Evolutionary conservation across 2,888 invertebrate species (phyloP).

Genomic region (Linnaemya vulpina): DNA sequence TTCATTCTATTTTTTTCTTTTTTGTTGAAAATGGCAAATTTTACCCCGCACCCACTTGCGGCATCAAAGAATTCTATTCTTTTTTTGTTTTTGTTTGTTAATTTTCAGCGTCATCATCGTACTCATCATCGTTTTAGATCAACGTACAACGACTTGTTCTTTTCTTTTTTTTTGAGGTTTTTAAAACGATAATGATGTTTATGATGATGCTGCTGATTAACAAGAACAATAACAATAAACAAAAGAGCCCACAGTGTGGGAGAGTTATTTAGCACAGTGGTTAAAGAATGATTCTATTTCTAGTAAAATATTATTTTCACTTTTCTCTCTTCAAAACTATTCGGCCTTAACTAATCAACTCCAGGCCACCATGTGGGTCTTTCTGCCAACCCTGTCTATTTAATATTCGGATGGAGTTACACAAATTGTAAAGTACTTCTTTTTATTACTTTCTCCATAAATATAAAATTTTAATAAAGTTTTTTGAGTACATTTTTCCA

Average conservation of each 20-base stretch:
- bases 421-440: no score
- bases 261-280: constrained; percentile 13
- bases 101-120: constrained; percentile 25
- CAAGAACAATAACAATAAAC: constrained; percentile 31
- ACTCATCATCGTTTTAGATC: constrained; percentile 15
- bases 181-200: background rate
- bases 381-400: no score
- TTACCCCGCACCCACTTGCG: constrained; percentile 23
- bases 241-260: background rate
- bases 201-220: constrained; percentile 14
- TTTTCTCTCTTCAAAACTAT: no score
- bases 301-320: background rate
- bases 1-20: background rate
- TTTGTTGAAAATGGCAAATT: constrained; percentile 1
- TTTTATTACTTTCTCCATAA: no score
- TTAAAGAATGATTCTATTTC: background rate
- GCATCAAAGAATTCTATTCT: background rate
- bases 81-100: background rate
- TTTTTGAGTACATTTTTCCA: no score
- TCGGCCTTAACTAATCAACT: no score
- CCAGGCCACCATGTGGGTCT: no score
- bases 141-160: background rate
- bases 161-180: constrained; percentile 5
- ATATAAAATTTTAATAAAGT: no score
- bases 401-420: no score